Percentiles rank a stretch among this genome's conserved stretches.
phyloP scores from a whole-genome alignment of 2,888 invertebrate species.

The Sinelater perroti region DNA sequence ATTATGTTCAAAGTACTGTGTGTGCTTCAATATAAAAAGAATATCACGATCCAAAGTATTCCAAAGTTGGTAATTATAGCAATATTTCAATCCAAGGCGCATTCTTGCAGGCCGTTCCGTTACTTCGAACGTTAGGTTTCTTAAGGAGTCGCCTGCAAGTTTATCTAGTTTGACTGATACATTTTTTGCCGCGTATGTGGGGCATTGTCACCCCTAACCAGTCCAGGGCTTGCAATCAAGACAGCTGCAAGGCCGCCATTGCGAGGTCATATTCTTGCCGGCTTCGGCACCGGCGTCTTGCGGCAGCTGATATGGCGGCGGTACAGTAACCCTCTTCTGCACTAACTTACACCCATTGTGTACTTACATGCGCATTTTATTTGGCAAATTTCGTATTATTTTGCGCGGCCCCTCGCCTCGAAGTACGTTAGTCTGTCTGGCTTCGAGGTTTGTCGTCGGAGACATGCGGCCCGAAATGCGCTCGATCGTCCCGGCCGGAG shows the following conservation, averaged over 20 bases:
- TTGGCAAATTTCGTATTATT: slow-evolving; percentile 36
- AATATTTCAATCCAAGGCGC: too few relatives aligned
- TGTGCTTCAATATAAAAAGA: too few relatives aligned
- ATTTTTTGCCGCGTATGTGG: slow-evolving; percentile 37
- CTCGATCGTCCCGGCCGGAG: too few relatives aligned
- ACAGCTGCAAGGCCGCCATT: slow-evolving; percentile 47
- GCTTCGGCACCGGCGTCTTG: slow-evolving; percentile 40
- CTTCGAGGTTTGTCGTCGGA: too few relatives aligned
- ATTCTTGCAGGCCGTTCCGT: slow-evolving; percentile 25
- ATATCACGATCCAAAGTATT: neutral
- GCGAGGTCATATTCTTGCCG: slow-evolving; percentile 45
- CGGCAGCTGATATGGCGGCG: slow-evolving; percentile 38
- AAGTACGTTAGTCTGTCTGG: slow-evolving; percentile 23
- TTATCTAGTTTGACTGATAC: slow-evolving; percentile 44
- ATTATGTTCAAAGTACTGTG: too few relatives aligned
- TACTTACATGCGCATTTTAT: slow-evolving; percentile 33
- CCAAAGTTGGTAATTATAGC: neutral
- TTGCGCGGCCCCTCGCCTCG: slow-evolving; percentile 11
- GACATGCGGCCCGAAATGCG: too few relatives aligned
- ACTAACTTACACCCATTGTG: slow-evolving; percentile 38
- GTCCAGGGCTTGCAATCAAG: slow-evolving; percentile 44
- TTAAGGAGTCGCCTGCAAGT: slow-evolving; percentile 39
- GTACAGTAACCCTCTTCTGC: slow-evolving; percentile 36
- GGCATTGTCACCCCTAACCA: slow-evolving; percentile 45
- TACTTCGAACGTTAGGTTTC: slow-evolving; percentile 24